These are phyloP conservation scores for Melanostigma gelatinosum DNA, from an alignment of 2,113 vertebrate species.

Conservation along the genomic window DNA sequence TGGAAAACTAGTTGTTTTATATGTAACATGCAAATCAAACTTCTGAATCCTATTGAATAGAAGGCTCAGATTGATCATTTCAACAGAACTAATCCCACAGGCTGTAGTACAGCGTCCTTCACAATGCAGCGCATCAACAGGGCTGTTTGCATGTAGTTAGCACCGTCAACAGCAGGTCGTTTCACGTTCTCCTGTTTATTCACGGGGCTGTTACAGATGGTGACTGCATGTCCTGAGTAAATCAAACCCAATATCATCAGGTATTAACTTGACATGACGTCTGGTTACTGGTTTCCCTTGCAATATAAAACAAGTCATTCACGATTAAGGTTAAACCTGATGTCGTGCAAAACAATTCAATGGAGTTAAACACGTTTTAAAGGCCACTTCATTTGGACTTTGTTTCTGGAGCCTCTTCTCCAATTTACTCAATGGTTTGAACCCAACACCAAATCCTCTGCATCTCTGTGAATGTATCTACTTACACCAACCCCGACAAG, in stretches of 20 bases:
- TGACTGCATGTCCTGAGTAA: not conserved
- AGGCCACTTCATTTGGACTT: not conserved
- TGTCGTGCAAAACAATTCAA: not conserved
- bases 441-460: not conserved
- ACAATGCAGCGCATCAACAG: not conserved
- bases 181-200: not conserved
- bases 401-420: not conserved
- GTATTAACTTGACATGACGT: not conserved
- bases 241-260: not conserved
- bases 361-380: not conserved
- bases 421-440: not conserved
- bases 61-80: not conserved
- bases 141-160: not conserved
- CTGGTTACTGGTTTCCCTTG: too few relatives aligned
- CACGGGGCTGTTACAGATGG: too few relatives aligned
- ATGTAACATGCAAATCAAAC: not conserved
- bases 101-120: not conserved
- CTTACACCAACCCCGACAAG: not conserved
- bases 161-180: too few relatives aligned
- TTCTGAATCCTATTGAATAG: not conserved
- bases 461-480: conserved; percentile 16
- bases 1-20: not conserved
- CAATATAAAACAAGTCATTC: not conserved
- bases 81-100: not conserved
- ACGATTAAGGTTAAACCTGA: not conserved